These are phyloP conservation scores for Arizona elegans DNA, from an alignment of 2,113 vertebrate species.

Conservation along the genomic window DNA sequence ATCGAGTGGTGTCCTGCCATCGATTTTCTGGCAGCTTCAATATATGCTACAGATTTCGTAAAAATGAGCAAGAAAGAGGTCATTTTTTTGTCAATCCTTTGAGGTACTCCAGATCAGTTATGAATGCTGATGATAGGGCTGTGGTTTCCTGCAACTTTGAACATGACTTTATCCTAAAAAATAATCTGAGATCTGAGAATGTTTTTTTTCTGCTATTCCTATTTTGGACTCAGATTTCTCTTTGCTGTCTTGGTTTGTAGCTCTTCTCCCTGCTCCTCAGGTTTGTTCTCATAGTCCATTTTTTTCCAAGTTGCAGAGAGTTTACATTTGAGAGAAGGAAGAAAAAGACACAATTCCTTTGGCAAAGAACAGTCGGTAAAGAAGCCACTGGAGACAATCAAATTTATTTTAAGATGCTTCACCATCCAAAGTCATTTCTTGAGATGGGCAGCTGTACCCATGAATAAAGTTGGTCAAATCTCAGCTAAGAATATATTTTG, in stretches of 20 bases:
- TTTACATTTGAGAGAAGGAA: not conserved
- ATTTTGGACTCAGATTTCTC: not conserved
- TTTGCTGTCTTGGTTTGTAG: not conserved
- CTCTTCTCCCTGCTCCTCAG: not conserved
- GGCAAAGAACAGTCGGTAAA: not conserved
- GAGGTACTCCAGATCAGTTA: not conserved
- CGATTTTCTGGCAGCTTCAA: slow-evolving; percentile 9
- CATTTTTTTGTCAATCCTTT: not conserved
- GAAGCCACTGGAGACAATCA: not conserved
- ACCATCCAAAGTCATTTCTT: not conserved
- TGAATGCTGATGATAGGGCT: not conserved
- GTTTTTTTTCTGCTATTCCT: not conserved
- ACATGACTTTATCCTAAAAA: not conserved
- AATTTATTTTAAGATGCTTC: not conserved
- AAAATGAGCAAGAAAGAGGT: slow-evolving; percentile 26
- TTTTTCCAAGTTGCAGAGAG: slow-evolving; percentile 41
- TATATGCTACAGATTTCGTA: slow-evolving; percentile 42
- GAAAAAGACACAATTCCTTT: not conserved
- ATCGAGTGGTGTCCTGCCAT: slow-evolving; percentile 16
- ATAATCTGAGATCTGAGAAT: not conserved
- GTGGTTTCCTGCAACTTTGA: not conserved
- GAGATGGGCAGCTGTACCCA: not conserved
- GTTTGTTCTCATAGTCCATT: not conserved
- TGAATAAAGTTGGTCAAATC: not conserved
- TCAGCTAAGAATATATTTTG: not conserved